phyloP scores from a whole-genome alignment of 2,888 invertebrate species.

The Machimus rusticus region DNA sequence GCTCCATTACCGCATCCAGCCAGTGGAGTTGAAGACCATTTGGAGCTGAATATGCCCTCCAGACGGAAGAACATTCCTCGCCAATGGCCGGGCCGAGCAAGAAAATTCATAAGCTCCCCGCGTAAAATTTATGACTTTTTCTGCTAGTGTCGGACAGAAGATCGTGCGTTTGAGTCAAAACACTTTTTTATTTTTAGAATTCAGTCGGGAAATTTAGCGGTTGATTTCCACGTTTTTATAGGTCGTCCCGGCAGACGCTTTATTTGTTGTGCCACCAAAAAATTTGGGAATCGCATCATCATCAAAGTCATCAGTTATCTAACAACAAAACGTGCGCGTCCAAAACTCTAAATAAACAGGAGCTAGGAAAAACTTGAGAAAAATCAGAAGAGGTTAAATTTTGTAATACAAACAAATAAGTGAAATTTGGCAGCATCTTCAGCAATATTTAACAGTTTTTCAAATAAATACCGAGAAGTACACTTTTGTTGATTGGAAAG shows the following conservation, averaged over 20 bases:
- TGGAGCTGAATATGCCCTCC: slow-evolving; percentile 31
- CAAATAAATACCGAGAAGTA: too few species aligned
- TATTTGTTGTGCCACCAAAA: slow-evolving; percentile 15
- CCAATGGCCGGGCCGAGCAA: slow-evolving; percentile 26
- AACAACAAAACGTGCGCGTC: neutral
- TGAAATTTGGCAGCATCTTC: neutral
- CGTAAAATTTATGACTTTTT: slow-evolving; percentile 16
- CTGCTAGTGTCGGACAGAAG: neutral
- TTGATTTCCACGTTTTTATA: slow-evolving; percentile 20
- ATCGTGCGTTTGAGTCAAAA: neutral
- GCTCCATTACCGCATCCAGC: slow-evolving; percentile 33
- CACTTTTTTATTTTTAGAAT: slow-evolving; percentile 29
- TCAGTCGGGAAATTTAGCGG: slow-evolving; percentile 5
- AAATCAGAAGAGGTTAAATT: neutral
- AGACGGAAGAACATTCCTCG: slow-evolving; percentile 35
- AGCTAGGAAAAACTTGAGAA: neutral
- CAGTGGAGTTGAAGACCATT: slow-evolving; percentile 26
- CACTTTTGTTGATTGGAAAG: too few species aligned
- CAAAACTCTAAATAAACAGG: neutral
- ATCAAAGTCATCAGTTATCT: slow-evolving; percentile 16
- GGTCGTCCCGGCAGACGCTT: neutral
- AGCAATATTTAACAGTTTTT: neutral
- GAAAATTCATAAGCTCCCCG: slow-evolving; percentile 25
- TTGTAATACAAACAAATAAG: neutral
- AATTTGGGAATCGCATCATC: neutral